Evolutionary conservation across 1,140 invertebrate species (phyloP), one percentile per base, ranked within the genome.

Genomic region (Zaprionus inermis): DNA sequence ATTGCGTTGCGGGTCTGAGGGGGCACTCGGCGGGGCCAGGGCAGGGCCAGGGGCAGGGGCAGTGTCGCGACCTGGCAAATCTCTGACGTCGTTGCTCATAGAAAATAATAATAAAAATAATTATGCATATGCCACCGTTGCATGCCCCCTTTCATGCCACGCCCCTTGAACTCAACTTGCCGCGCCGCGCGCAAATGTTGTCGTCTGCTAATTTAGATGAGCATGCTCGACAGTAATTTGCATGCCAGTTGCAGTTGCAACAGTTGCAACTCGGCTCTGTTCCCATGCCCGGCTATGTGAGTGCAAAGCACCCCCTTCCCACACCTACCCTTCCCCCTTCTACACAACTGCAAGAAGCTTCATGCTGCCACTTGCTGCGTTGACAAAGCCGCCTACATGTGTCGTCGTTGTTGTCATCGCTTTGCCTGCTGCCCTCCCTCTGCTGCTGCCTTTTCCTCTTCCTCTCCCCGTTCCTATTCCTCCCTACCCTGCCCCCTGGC

Each of bases 91-190:
- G 36, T 44, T 24, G 52, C 14, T 55, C 76, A 79, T 79, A 67
- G 69, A 88, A 81, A 88, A 86, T 88, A 86, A 86, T 86, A 86
- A 86, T 86, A 86, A 86, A 86, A 86, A 86, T 86, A 86, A 86
- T 86, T 86, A 86, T 88, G 83, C 83, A 86, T 86, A 88, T 86
- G 83, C 83, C 83, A 88, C 83, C 79, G 81, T 70, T 63, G n/a
- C 41, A 18, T 36, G 59, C 22, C 46, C 38, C 32, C 24, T 28
- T 28, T 3, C 30, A 32, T 24, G 57, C 44, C 28, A 9, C 57
- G 49, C 20, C 24, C 36, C 22, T 54, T 10, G 52, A 38, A 38
- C 36, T 38, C 36, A n/a, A 38, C 28, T 64, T 64, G 34, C 12
- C 3, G 9, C 14, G 49, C 41, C n/a, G 24, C 24, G 24, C n/a